phyloP scores from a whole-genome alignment of 2,888 invertebrate genomes.

The Tridacna crocea region DNA sequence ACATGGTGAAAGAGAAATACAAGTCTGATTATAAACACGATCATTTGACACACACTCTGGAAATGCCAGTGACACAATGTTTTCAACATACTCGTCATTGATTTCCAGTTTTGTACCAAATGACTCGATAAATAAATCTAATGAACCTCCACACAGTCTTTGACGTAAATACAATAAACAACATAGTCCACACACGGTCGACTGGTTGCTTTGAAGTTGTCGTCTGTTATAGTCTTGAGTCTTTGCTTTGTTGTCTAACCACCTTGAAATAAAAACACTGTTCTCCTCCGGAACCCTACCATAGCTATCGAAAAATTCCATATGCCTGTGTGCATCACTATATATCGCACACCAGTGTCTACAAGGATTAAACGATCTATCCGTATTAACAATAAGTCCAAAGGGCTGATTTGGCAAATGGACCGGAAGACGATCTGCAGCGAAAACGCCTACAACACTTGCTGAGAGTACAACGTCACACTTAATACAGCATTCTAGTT shows the following conservation, averaged over 20 bases:
- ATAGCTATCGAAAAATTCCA: constrained; percentile 35
- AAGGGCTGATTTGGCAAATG: neutral
- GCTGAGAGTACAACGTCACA: constrained; percentile 18
- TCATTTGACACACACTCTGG: constrained; percentile 30
- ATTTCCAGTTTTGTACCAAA: constrained; percentile 13
- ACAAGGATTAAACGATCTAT: constrained; percentile 12
- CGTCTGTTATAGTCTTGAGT: neutral
- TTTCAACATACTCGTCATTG: constrained; percentile 30
- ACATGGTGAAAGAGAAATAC: neutral
- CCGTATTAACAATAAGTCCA: constrained; percentile 39
- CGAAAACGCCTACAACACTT: constrained; percentile 25
- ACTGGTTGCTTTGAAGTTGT: constrained; percentile 31
- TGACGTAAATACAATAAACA: constrained; percentile 39
- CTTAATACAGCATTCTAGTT: constrained; percentile 26
- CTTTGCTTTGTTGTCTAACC: constrained; percentile 15
- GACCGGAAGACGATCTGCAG: constrained; percentile 26
- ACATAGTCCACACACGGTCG: constrained; percentile 37
- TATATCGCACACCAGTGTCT: constrained; percentile 33
- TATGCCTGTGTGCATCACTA: constrained; percentile 7
- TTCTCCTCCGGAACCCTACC: constrained; percentile 21
- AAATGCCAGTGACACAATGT: constrained; percentile 27
- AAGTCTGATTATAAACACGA: constrained; percentile 28
- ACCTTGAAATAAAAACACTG: constrained; percentile 8
- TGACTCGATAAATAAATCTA: constrained; percentile 18
- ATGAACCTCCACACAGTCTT: constrained; percentile 19